Evolutionary conservation across 2,113 vertebrate species (phyloP).

Genomic region (Leptodactylus fuscus): DNA sequence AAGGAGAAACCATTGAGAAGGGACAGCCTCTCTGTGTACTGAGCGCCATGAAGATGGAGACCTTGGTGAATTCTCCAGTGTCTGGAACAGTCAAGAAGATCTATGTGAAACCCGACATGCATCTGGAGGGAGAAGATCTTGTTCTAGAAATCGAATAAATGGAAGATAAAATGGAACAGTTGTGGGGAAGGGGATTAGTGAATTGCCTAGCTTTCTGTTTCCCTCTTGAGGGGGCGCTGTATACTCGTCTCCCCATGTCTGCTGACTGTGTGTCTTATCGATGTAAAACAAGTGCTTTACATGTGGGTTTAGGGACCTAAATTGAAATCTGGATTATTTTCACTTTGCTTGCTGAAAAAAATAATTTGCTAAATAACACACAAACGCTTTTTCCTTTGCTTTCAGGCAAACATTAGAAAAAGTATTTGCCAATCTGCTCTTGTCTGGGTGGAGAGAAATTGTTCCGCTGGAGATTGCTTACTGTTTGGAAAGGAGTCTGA

Average conservation of each 20-base stretch:
- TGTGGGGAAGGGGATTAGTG: background rate
- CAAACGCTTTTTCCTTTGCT: background rate
- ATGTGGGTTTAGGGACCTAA: slow-evolving; percentile 24
- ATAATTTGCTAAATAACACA: slow-evolving; percentile 18
- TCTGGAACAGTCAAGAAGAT: slow-evolving; percentile 80
- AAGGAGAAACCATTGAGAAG: slow-evolving; percentile 79
- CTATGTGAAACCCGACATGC: slow-evolving; percentile 78
- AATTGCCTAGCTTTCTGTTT: background rate
- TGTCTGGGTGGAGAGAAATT: slow-evolving; percentile 4
- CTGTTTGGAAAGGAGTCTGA: background rate
- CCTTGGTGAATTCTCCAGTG: slow-evolving; percentile 87
- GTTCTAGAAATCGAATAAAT: slow-evolving; percentile 86
- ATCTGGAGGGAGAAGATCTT: slow-evolving; percentile 90
- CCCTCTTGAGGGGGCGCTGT: background rate
- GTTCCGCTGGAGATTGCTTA: slow-evolving; percentile 16
- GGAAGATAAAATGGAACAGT: background rate
- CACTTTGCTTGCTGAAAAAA: slow-evolving; percentile 1
- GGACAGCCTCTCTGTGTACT: slow-evolving; percentile 90
- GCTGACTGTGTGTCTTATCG: background rate
- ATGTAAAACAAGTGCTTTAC: slow-evolving; percentile 8
- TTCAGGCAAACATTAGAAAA: background rate
- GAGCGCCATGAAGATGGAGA: slow-evolving; percentile 97
- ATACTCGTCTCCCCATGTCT: background rate
- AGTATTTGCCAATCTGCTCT: slow-evolving; percentile 8
- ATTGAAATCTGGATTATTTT: background rate